These are phyloP conservation scores for Gobiocypris rarus DNA, from an alignment of 2,113 vertebrate genomes.

Conservation along the genomic window DNA sequence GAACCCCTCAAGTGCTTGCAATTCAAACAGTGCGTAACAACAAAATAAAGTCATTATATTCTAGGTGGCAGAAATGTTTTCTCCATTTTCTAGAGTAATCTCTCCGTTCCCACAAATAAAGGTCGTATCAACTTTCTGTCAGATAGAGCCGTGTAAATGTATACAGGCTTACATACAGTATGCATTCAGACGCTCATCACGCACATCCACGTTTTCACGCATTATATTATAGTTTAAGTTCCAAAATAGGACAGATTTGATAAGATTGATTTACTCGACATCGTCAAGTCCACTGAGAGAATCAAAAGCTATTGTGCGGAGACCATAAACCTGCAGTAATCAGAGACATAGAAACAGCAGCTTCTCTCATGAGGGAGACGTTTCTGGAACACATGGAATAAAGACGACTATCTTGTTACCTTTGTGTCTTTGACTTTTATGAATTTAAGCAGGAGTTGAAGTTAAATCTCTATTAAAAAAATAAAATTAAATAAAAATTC, in stretches of 20 bases:
- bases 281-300: neutral
- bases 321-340: neutral
- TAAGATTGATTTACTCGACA: neutral
- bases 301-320: neutral
- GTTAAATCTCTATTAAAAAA: neutral
- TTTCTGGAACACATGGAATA: neutral
- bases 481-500: too few relatives aligned
- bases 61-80: neutral
- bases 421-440: neutral
- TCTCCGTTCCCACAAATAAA: neutral
- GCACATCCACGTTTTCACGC: too few relatives aligned
- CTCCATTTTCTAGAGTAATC: neutral
- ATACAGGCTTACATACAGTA: neutral
- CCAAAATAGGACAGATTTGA: slow-evolving; percentile 26
- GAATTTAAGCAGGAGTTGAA: neutral
- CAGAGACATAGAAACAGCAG: neutral
- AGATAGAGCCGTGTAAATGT: neutral
- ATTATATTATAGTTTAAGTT: neutral
- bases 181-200: neutral
- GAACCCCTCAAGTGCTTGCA: too few relatives aligned
- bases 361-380: neutral
- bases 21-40: too few relatives aligned
- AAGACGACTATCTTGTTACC: neutral
- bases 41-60: neutral
- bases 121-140: neutral